Evolutionary conservation across 1,140 invertebrate species (phyloP).

Genomic region (Glossosoma conforme): DNA sequence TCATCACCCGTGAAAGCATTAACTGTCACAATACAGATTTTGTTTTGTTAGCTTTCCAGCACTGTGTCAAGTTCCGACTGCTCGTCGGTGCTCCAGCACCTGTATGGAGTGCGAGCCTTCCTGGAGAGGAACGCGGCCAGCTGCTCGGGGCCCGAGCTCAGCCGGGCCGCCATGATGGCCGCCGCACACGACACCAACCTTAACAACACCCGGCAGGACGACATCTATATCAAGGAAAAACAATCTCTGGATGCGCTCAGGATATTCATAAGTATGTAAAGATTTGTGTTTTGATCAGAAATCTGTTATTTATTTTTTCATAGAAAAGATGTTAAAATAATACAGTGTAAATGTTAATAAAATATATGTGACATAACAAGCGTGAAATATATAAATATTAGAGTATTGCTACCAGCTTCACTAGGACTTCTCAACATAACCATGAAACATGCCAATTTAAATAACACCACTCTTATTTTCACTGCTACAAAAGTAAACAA

Average conservation of each 20-base stretch:
- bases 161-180: constrained; percentile 20
- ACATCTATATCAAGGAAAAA: constrained; percentile 55
- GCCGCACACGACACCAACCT: constrained; percentile 41
- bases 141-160: constrained; percentile 7
- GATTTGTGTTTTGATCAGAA: not conserved
- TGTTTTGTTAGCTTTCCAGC: constrained; percentile 45
- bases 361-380: no score
- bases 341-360: not conserved
- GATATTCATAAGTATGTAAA: constrained; percentile 58
- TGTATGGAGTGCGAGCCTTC: constrained; percentile 48
- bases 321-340: not conserved
- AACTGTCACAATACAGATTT: not conserved
- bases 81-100: constrained; percentile 41
- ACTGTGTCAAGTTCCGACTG: constrained; percentile 49
- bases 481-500: not conserved
- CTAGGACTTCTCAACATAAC: not conserved
- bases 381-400: not conserved
- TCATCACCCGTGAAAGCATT: no score
- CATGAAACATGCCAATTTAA: no score
- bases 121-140: constrained; percentile 40
- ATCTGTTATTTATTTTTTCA: not conserved
- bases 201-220: constrained; percentile 32
- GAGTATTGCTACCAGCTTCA: not conserved
- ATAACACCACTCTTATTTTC: constrained; percentile 3
- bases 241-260: constrained; percentile 74